Percentiles rank a stretch among this genome's conserved stretches.
These are phyloP conservation scores for Falco rusticolus DNA, from an alignment of 2,797 vertebrate genomes.

Conservation along the genomic window DNA sequence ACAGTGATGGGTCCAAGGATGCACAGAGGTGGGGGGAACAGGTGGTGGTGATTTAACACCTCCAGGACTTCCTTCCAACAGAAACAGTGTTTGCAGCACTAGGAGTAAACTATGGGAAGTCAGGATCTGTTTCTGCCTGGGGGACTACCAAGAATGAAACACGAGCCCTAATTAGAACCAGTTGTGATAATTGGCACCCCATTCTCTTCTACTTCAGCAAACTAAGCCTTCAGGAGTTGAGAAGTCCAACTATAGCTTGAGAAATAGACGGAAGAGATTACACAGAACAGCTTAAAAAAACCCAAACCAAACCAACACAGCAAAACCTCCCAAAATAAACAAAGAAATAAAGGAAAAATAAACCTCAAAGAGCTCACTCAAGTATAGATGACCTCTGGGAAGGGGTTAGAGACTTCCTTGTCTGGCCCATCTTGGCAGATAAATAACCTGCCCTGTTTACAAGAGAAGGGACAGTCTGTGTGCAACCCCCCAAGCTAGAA, in stretches of 20 bases:
- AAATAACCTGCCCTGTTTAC: not conserved
- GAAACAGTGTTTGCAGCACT: not conserved
- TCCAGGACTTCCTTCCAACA: not conserved
- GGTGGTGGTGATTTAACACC: not conserved
- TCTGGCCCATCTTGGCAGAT: not conserved
- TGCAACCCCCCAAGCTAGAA: not conserved
- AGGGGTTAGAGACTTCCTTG: not conserved
- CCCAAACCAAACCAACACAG: not conserved
- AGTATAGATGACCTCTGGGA: not conserved
- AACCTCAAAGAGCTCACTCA: not conserved
- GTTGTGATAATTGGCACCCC: not conserved
- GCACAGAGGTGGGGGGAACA: not conserved
- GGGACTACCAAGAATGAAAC: not conserved
- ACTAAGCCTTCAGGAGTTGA: not conserved
- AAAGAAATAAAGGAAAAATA: not conserved
- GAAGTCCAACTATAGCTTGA: not conserved
- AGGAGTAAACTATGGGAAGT: not conserved
- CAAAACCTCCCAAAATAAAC: not conserved
- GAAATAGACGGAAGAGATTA: not conserved
- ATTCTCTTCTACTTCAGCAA: not conserved
- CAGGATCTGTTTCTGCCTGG: not conserved
- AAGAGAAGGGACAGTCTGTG: not conserved
- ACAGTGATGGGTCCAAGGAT: rapidly evolving
- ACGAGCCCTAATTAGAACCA: not conserved
- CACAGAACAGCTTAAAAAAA: not conserved